Conservation (phyloP, 2,113 vertebrate species). For the Stomatorhinus ivindoensis region DNA sequence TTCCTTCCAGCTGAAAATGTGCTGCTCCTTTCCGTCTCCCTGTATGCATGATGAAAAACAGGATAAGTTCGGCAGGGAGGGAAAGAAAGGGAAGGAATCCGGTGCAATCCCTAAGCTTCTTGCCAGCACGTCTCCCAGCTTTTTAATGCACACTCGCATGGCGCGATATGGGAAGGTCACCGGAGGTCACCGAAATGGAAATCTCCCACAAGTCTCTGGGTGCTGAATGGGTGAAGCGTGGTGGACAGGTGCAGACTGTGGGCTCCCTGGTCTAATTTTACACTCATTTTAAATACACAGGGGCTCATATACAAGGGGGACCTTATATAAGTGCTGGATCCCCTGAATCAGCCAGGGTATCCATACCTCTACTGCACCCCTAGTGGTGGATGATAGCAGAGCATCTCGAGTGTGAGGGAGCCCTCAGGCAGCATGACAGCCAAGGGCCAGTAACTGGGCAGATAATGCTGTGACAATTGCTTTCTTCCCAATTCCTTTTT, state of each 20-base stretch:
- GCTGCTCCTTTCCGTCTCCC: background rate
- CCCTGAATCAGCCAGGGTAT: background rate
- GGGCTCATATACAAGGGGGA: background rate
- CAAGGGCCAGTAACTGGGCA: background rate
- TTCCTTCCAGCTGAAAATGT: conserved; percentile 21
- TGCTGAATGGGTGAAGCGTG: background rate
- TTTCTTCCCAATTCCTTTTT: background rate
- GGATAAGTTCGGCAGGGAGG: conserved; percentile 19
- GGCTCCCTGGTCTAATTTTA: background rate
- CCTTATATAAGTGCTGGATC: background rate
- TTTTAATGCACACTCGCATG: conserved; percentile 45
- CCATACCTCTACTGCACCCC: background rate
- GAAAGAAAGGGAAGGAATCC: conserved; percentile 29
- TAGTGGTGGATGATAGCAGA: background rate
- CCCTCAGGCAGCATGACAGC: background rate
- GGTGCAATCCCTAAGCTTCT: conserved; percentile 44
- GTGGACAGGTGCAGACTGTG: background rate
- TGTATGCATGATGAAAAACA: background rate
- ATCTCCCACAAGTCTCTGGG: background rate
- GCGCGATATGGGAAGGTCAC: conserved; percentile 21
- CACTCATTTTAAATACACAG: background rate
- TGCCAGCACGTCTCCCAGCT: conserved; percentile 7
- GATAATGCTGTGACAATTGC: background rate
- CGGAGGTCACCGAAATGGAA: background rate
- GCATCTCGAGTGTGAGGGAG: background rate